Conservation (phyloP, 2,797 vertebrate species). For the Graptemys geographica region DNA sequence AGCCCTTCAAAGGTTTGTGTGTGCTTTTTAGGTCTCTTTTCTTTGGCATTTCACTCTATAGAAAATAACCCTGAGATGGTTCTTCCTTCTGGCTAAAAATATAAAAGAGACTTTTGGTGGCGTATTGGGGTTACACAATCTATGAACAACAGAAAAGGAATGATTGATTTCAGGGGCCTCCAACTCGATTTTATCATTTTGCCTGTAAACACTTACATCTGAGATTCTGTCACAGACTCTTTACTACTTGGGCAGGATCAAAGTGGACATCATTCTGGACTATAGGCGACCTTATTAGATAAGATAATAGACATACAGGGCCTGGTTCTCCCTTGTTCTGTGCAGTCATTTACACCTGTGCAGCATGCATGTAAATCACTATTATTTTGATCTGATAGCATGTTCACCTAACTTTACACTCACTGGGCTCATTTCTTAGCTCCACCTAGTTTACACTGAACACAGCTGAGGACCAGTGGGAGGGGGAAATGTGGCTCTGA, state of each 20-base stretch:
- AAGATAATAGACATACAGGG: background rate
- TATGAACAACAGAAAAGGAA: slow-evolving; percentile 41
- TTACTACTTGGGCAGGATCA: background rate
- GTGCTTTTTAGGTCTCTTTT: slow-evolving; percentile 24
- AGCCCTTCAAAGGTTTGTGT: slow-evolving; percentile 34
- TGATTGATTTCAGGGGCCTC: background rate
- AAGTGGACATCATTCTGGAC: background rate
- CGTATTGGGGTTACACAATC: background rate
- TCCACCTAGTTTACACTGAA: background rate
- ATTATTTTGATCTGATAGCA: background rate
- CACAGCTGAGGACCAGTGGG: background rate
- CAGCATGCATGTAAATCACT: background rate
- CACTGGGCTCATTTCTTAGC: background rate
- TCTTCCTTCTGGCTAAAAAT: slow-evolving; percentile 9
- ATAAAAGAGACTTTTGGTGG: background rate
- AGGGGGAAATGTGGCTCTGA: background rate
- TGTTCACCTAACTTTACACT: background rate
- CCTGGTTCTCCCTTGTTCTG: background rate
- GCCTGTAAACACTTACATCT: background rate
- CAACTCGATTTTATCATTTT: background rate
- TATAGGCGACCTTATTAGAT: background rate
- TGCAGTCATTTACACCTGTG: background rate
- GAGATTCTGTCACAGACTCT: background rate
- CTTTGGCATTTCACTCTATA: background rate
- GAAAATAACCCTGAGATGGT: background rate